A percentile compares a stretch with the other conserved stretches of the same genome.
phyloP scores from a whole-genome alignment of 2,113 vertebrate species.

The Coracopsis vasa region DNA sequence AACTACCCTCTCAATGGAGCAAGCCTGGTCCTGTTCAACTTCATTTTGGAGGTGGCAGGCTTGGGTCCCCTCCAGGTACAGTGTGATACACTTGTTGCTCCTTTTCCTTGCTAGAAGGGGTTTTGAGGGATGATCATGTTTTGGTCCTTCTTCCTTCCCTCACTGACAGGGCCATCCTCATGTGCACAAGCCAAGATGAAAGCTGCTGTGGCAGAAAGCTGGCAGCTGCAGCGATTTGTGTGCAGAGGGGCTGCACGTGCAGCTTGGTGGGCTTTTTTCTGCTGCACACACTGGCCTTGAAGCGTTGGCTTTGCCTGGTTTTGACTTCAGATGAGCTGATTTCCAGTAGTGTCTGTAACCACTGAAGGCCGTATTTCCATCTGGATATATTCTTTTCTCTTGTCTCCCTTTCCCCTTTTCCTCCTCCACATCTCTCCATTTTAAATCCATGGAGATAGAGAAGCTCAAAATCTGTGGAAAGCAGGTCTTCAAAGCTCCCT shows the following conservation, averaged over 20 bases:
- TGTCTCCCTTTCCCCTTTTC: neutral
- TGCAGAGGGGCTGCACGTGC: fast-evolving
- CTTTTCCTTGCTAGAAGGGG: neutral
- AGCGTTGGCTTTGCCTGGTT: neutral
- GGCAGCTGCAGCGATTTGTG: neutral
- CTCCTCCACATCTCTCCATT: neutral
- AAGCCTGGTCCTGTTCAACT: neutral
- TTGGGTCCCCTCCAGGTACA: neutral
- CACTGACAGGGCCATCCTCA: neutral
- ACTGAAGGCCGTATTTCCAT: neutral
- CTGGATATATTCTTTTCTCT: neutral
- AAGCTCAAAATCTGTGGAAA: neutral
- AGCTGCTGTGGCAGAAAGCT: neutral
- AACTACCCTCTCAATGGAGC: neutral
- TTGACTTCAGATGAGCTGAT: neutral
- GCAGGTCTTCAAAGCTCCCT: neutral
- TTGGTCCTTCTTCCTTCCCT: neutral
- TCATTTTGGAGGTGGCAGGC: neutral
- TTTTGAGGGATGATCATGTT: neutral
- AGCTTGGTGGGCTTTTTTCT: neutral
- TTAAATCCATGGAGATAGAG: neutral
- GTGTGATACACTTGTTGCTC: neutral
- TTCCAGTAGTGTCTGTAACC: neutral
- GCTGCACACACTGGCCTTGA: neutral
- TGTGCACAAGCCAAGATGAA: neutral